phyloP scores from a whole-genome alignment of 2,797 vertebrate species.

The Pagetopsis macropterus region DNA sequence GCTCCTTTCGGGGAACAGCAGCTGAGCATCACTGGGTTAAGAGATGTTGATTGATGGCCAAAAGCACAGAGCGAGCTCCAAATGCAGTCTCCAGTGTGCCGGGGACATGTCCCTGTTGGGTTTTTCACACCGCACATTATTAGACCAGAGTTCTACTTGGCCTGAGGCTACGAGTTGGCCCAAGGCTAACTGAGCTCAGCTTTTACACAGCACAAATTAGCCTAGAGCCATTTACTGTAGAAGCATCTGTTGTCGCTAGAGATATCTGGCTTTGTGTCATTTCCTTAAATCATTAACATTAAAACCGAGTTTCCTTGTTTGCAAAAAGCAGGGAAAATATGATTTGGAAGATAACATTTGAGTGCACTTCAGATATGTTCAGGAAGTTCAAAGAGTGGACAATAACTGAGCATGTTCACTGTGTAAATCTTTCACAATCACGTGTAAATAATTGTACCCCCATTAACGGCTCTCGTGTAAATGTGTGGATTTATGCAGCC shows the following conservation, averaged over 20 bases:
- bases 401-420: slow-evolving; percentile 15
- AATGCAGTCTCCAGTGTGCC: slow-evolving; percentile 43
- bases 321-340: slow-evolving; percentile 21
- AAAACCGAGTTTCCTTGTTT: slow-evolving; percentile 33
- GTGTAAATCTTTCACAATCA: slow-evolving; percentile 23
- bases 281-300: slow-evolving; percentile 48
- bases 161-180: slow-evolving; percentile 61
- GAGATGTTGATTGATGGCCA: slow-evolving; percentile 57
- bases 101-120: slow-evolving; percentile 38
- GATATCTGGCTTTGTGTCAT: slow-evolving; percentile 39
- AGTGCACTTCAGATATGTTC: slow-evolving; percentile 9
- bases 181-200: slow-evolving; percentile 53
- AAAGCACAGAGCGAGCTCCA: slow-evolving; percentile 23
- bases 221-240: slow-evolving; percentile 50
- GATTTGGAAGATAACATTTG: neutral
- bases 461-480: slow-evolving; percentile 41
- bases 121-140: slow-evolving; percentile 47
- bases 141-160: slow-evolving; percentile 52
- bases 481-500: slow-evolving; percentile 27
- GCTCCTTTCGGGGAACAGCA: slow-evolving; percentile 44
- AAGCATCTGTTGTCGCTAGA: slow-evolving; percentile 54
- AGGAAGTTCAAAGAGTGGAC: slow-evolving; percentile 3
- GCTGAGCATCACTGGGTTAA: slow-evolving; percentile 37
- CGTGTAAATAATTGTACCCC: slow-evolving; percentile 13
- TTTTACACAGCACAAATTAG: slow-evolving; percentile 63